Evolutionary conservation across 1,140 invertebrate genomes (phyloP).

Genomic region (Chrysomallon squamiferum): DNA sequence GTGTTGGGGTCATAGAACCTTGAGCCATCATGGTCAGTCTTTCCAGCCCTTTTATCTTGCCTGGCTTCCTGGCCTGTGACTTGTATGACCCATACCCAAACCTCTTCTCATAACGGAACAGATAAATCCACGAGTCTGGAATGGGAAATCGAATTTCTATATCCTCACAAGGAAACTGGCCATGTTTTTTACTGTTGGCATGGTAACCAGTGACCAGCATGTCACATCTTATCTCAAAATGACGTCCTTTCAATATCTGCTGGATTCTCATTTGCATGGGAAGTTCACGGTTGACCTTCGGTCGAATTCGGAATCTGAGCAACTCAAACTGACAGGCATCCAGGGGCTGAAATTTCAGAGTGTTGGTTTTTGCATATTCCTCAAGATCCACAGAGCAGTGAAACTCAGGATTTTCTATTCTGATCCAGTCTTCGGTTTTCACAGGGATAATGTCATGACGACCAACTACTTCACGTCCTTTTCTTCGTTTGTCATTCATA

Average conservation of each 20-base stretch:
- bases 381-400: slow-evolving; percentile 92
- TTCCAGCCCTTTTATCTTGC: slow-evolving; percentile 69
- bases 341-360: slow-evolving; percentile 96
- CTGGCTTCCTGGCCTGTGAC: slow-evolving; percentile 84
- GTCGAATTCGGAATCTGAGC: slow-evolving; percentile 94
- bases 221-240: slow-evolving; percentile 92
- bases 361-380: slow-evolving; percentile 88
- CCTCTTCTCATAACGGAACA: slow-evolving; percentile 97
- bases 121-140: slow-evolving; percentile 98
- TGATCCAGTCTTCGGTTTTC: slow-evolving; percentile 99
- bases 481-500: slow-evolving; percentile 93
- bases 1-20: slow-evolving; percentile 81
- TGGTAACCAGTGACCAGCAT: slow-evolving; percentile 96
- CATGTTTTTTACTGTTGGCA: slow-evolving; percentile 90
- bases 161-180: slow-evolving; percentile 80
- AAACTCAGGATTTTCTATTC: slow-evolving; percentile 92
- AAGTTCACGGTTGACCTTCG: slow-evolving; percentile 95
- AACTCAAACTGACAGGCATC: slow-evolving; percentile 92
- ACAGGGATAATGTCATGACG: slow-evolving; percentile 99
- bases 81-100: slow-evolving; percentile 99
- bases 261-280: slow-evolving; percentile 86
- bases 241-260: slow-evolving; percentile 53
- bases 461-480: slow-evolving; percentile 98
- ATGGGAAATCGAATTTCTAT: slow-evolving; percentile 96
- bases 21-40: slow-evolving; percentile 75